Evolutionary conservation across 2,888 invertebrate species (phyloP).

Genomic region (Thelaira solivaga): DNA sequence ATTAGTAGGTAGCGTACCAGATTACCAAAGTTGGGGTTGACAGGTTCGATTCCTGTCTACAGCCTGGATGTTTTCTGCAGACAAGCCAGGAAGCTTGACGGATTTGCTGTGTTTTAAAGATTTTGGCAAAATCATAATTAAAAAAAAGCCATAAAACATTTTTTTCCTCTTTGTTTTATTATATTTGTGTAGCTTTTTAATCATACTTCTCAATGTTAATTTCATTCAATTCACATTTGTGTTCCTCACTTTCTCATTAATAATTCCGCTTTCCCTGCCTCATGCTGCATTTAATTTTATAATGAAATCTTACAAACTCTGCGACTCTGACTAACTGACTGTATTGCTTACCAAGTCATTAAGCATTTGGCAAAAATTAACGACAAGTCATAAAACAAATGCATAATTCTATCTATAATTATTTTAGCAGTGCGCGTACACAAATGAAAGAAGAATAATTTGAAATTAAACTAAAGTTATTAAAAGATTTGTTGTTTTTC

Average conservation of each 20-base stretch:
- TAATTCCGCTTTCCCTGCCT: slow-evolving; percentile 3
- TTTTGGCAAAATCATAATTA: too few species aligned
- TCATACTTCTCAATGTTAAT: slow-evolving; percentile 14
- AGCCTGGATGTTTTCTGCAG: too few species aligned
- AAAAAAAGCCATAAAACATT: too few species aligned
- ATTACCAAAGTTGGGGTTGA: too few species aligned
- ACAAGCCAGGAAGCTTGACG: too few species aligned
- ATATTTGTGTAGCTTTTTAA: too few species aligned
- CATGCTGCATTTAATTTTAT: too few species aligned
- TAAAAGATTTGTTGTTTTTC: slow-evolving; percentile 60
- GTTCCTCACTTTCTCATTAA: slow-evolving; percentile 15
- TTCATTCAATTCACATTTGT: slow-evolving; percentile 45
- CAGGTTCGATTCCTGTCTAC: too few species aligned
- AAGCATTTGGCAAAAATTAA: slow-evolving; percentile 54
- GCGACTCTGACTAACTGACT: too few species aligned
- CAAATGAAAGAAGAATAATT: slow-evolving; percentile 24
- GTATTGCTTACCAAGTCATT: slow-evolving; percentile 45
- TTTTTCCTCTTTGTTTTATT: too few species aligned
- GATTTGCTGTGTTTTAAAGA: too few species aligned
- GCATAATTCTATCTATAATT: slow-evolving; percentile 44
- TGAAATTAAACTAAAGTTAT: slow-evolving; percentile 62
- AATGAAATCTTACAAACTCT: slow-evolving; percentile 39
- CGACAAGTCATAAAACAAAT: slow-evolving; percentile 61
- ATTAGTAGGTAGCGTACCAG: too few species aligned
- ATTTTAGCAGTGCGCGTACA: slow-evolving; percentile 28